Percentiles rank a stretch among this genome's conserved stretches.
These are phyloP conservation scores for Hirtodrosophila histrioides DNA, from an alignment of 2,888 invertebrate species.

Conservation along the genomic window DNA sequence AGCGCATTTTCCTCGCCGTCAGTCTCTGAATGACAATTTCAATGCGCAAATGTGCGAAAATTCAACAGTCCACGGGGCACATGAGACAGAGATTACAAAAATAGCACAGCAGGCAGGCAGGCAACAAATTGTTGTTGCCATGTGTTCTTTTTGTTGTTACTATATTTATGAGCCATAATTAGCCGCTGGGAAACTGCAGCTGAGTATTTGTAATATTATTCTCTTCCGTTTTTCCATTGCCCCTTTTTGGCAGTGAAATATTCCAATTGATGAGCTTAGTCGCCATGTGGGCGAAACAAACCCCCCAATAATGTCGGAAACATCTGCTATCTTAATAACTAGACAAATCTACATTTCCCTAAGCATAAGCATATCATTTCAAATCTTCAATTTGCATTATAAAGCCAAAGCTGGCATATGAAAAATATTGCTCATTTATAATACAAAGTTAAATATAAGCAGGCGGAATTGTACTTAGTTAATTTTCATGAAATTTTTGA, in stretches of 20 bases:
- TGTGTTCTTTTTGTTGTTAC: slow-evolving; percentile 23
- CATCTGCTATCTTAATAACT: slow-evolving; percentile 34
- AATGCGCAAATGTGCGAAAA: slow-evolving; percentile 74
- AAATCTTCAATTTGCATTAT: not conserved
- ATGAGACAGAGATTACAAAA: slow-evolving; percentile 34
- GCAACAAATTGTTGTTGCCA: slow-evolving; percentile 28
- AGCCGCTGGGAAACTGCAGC: slow-evolving; percentile 48
- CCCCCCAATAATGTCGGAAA: slow-evolving; percentile 23
- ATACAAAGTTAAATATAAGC: not conserved
- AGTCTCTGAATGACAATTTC: slow-evolving; percentile 68
- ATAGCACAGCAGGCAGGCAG: slow-evolving; percentile 57
- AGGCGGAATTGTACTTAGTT: too few species aligned
- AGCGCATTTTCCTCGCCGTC: slow-evolving; percentile 30
- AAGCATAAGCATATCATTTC: not conserved
- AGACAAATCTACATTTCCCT: slow-evolving; percentile 10
- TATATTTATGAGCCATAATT: slow-evolving; percentile 68
- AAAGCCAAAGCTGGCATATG: not conserved
- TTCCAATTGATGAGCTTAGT: slow-evolving; percentile 44
- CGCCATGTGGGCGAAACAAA: slow-evolving; percentile 40
- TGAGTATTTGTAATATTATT: slow-evolving; percentile 40
- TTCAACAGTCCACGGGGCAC: slow-evolving; percentile 42
- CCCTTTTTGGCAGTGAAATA: slow-evolving; percentile 39
- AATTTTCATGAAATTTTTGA: not conserved
- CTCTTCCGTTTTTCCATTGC: slow-evolving; percentile 5
- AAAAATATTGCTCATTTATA: slow-evolving; percentile 8